Evolutionary conservation across 2,888 invertebrate genomes (phyloP).

Genomic region (Drosophila testacea): DNA sequence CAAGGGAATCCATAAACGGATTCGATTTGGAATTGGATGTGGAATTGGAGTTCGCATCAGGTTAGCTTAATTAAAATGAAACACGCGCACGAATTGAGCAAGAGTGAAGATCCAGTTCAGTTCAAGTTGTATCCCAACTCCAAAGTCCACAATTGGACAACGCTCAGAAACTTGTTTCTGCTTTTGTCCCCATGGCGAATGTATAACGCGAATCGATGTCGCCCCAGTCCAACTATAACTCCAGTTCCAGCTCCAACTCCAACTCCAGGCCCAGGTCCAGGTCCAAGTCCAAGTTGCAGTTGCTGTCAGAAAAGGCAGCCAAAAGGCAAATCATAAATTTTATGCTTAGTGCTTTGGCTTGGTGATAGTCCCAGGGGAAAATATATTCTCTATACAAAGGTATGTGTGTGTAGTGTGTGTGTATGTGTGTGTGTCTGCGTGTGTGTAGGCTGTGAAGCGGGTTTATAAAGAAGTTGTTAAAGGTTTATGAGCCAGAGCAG

Average conservation of each 20-base stretch:
- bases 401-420: constrained; percentile 18
- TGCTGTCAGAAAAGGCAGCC: constrained; percentile 58
- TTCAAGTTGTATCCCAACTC: constrained; percentile 25
- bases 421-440: constrained; percentile 15
- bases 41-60: constrained; percentile 20
- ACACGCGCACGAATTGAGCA: constrained; percentile 30
- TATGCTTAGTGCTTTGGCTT: constrained; percentile 62
- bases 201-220: constrained; percentile 64
- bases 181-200: constrained; percentile 50
- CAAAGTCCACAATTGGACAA: constrained; percentile 72
- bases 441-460: constrained; percentile 43
- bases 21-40: constrained; percentile 12
- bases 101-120: constrained; percentile 50
- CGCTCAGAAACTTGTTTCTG: constrained; percentile 65
- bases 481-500: constrained; percentile 56
- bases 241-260: background rate
- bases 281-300: constrained; percentile 15
- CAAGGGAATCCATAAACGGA: constrained; percentile 16
- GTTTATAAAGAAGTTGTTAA: constrained; percentile 66
- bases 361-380: constrained; percentile 33
- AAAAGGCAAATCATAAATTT: constrained; percentile 79
- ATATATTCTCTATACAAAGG: constrained; percentile 8
- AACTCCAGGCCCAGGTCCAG: constrained; percentile 12
- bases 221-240: constrained; percentile 45
- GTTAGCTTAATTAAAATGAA: constrained; percentile 68